phyloP scores from a whole-genome alignment of 1,140 invertebrate species.

The Saxidomus purpurata region DNA sequence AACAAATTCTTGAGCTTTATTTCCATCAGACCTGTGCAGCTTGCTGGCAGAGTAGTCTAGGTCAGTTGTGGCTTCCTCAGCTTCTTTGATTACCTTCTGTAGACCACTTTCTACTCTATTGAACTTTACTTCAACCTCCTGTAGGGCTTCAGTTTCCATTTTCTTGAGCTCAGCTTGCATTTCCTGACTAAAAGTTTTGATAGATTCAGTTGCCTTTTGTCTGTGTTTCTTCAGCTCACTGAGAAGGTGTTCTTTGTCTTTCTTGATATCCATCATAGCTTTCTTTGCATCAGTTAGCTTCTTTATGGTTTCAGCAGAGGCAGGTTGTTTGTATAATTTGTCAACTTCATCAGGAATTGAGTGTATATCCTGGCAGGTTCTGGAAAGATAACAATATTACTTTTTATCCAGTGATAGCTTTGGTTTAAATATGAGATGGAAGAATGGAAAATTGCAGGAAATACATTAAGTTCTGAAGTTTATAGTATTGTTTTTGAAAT shows the following conservation, averaged over 20 bases:
- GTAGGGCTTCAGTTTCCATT: background rate
- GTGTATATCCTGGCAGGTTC: no score
- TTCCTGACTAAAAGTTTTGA: background rate
- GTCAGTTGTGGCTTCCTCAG: background rate
- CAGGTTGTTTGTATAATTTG: background rate
- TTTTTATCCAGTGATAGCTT: no score
- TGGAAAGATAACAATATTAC: no score
- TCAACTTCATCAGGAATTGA: conserved; percentile 4
- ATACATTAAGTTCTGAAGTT: no score
- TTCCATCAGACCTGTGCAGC: background rate
- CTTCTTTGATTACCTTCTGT: background rate
- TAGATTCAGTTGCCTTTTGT: background rate
- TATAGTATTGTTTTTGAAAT: no score
- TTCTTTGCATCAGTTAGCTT: background rate
- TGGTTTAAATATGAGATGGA: no score
- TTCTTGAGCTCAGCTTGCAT: background rate
- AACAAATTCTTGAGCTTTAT: conserved; percentile 6
- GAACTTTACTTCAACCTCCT: background rate
- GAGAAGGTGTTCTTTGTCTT: background rate
- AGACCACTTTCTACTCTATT: background rate
- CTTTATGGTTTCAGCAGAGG: background rate
- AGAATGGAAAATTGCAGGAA: no score
- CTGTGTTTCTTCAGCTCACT: background rate
- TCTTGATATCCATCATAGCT: background rate
- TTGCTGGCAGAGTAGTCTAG: background rate